Base-by-base conservation (phyloP, 2,888 invertebrate species). In the Taenaris catops region DNA sequence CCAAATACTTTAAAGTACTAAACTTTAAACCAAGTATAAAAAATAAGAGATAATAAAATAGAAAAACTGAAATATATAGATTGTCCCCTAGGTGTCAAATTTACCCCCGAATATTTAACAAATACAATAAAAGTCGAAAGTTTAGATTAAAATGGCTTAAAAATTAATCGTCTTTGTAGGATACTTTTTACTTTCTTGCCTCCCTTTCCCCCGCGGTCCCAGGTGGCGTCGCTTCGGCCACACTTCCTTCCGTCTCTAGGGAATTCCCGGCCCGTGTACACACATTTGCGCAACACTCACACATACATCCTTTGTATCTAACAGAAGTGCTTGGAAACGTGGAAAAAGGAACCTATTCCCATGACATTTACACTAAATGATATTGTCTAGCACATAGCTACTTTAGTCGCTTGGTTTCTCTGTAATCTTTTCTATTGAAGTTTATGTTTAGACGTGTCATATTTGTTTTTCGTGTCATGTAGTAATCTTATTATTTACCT, bases 171-270 rank as follows among this genome's bases (percentile, higher is more conserved):
- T 36, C 35, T 43, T 41, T 37, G 32, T 41, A 36, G 45, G 40
- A 34, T 34, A 40, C 31, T 35, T 34, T 40, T 34, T 45, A 33
- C 38, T 35, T 38, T 46, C 48, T 49, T 39, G 48, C 41, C 46
- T 43, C 35, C 41, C 39, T 31, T 48, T 39, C 46, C 44, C 46
- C 43, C 46, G 43, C 45, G 65, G 70, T 80, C 84, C 80, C 83
- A 83, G 80, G 80, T 81, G 83, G 70, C 75, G 55, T 48, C 51
- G 63, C 66, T 72, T 67, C 70, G 76, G 80, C 81, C 81, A 70
- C 83, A 79, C 76, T 78, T 81, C 70, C 74, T 79, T 69, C 63
- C 60, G 63, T 78, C 84, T 67, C 78, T 26, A 38, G 79, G 74
- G 84, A 68, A 53, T 63, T 42, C 62, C 71, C 73, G 64, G 62